A percentile compares a stretch with the other conserved stretches of the same genome.
phyloP scores from a whole-genome alignment of 2,888 invertebrate genomes.

The Pocota personata region DNA sequence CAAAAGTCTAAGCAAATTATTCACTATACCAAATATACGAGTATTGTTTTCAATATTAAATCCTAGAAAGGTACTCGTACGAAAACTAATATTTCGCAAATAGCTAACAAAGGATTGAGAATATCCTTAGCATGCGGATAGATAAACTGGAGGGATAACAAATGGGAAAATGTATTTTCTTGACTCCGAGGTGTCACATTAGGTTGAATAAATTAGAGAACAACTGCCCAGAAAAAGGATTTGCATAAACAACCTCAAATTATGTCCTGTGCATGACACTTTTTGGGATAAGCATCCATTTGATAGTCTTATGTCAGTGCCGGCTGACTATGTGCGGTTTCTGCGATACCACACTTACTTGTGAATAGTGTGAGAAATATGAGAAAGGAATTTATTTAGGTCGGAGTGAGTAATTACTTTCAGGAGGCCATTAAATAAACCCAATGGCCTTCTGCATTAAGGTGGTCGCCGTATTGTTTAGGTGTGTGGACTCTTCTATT shows the following conservation, averaged over 20 bases:
- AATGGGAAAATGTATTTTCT: not conserved
- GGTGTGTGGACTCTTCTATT: too few relatives aligned
- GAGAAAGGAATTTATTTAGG: not conserved
- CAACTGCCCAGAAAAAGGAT: not conserved
- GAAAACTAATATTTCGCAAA: not conserved
- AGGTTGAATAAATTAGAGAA: slow-evolving; percentile 10
- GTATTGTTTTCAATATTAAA: too few relatives aligned
- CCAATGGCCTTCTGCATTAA: not conserved
- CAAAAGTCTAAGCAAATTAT: too few relatives aligned
- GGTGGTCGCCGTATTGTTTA: too few relatives aligned
- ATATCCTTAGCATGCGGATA: not conserved
- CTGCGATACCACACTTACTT: not conserved
- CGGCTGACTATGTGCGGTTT: not conserved
- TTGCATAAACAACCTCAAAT: slow-evolving; percentile 4
- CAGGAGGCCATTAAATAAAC: not conserved
- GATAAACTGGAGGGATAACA: not conserved
- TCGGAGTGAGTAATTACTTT: not conserved
- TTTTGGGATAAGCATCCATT: not conserved
- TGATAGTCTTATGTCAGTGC: not conserved
- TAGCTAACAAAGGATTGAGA: not conserved
- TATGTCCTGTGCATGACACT: not conserved
- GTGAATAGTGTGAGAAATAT: not conserved
- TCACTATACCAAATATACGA: too few relatives aligned
- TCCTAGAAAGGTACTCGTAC: too few relatives aligned
- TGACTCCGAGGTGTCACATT: not conserved